These are phyloP conservation scores for Scopus umbretta DNA, from an alignment of 2,113 vertebrate species.

Conservation along the genomic window DNA sequence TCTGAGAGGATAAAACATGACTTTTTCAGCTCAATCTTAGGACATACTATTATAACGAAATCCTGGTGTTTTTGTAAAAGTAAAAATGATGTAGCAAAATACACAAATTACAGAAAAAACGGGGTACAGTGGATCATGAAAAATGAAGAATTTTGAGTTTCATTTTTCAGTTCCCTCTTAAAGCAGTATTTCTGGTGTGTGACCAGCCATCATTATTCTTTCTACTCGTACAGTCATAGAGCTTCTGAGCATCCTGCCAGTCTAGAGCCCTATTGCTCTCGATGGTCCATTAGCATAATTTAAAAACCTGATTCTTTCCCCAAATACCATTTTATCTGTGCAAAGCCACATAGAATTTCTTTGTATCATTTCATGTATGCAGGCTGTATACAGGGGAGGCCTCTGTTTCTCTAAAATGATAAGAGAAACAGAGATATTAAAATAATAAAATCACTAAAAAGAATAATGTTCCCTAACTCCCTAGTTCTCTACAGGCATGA, in stretches of 20 bases:
- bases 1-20: neutral
- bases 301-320: neutral
- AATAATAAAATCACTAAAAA: neutral
- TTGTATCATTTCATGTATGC: neutral
- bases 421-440: neutral
- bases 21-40: neutral
- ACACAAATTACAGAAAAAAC: neutral
- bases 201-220: neutral
- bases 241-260: neutral
- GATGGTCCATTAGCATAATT: accelerated
- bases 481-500: neutral
- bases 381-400: neutral
- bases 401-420: neutral
- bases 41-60: neutral
- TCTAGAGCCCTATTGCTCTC: neutral
- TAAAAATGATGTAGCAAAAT: neutral
- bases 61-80: neutral
- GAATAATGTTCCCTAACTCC: neutral
- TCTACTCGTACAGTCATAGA: neutral
- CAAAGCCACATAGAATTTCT: neutral
- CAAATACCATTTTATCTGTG: neutral
- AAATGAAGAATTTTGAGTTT: neutral
- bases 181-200: neutral
- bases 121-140: neutral
- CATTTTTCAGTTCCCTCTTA: neutral